phyloP scores from a whole-genome alignment of 1,140 invertebrate species.

The Dufourea novaeangliae region DNA sequence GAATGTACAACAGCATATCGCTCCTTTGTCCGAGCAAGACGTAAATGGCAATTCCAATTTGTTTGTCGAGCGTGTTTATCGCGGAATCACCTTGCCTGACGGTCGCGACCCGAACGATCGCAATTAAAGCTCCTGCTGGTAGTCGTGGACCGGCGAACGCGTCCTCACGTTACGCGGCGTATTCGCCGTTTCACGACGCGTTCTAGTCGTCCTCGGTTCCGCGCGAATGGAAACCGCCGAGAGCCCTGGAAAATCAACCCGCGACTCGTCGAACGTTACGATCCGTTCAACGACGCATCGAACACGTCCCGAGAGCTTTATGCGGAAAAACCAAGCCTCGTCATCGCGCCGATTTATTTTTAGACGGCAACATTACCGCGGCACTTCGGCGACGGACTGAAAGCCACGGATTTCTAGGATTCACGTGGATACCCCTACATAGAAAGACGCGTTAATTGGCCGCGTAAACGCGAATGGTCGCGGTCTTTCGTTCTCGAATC shows the following conservation, averaged over 20 bases:
- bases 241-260: neutral
- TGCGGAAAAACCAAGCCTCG: conserved; percentile 1
- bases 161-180: too few species aligned
- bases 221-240: neutral
- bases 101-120: conserved; percentile 48
- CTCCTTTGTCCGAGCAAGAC: conserved; percentile 37
- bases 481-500: neutral
- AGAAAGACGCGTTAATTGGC: conserved; percentile 3
- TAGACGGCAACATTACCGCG: neutral
- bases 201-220: neutral
- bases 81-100: conserved; percentile 49
- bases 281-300: conserved; percentile 1
- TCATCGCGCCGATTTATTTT: conserved; percentile 16
- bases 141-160: neutral
- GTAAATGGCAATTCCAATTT: conserved; percentile 72
- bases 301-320: neutral
- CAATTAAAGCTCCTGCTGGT: conserved; percentile 57
- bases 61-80: conserved; percentile 67
- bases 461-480: neutral
- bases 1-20: neutral
- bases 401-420: conserved; percentile 7
- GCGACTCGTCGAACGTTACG: too few species aligned
- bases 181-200: neutral
- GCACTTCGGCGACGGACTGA: conserved; percentile 9
- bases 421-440: conserved; percentile 1